A percentile compares a stretch with the other conserved stretches of the same genome.
phyloP scores from a whole-genome alignment of 92 coral and sea anemone genomes.

The Zoanthus sansibaricus region DNA sequence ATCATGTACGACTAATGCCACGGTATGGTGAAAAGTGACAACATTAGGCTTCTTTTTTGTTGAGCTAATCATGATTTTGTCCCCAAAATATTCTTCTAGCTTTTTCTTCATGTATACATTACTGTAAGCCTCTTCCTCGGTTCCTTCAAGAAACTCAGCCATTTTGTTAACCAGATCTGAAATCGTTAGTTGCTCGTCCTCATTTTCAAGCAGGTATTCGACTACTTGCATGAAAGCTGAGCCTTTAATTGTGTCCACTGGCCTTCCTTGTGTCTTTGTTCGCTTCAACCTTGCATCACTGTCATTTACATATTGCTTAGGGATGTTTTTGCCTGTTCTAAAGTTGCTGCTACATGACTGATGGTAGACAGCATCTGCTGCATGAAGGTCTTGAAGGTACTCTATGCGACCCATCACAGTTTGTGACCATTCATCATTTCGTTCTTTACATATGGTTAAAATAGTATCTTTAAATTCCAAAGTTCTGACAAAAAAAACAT shows the following conservation, averaged over 20 bases:
- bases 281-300: background rate
- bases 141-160: constrained; percentile 38
- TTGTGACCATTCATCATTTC: background rate
- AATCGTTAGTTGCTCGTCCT: constrained; percentile 21
- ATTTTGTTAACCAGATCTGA: background rate
- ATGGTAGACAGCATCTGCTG: constrained; percentile 59
- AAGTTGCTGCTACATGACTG: constrained; percentile 46
- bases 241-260: no score
- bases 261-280: background rate
- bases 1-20: no score
- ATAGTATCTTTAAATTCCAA: no score
- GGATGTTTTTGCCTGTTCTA: constrained; percentile 53
- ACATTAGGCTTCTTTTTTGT: constrained; percentile 31
- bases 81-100: constrained; percentile 68
- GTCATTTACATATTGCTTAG: background rate
- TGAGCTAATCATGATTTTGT: constrained; percentile 45
- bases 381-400: constrained; percentile 50
- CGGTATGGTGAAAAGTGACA: constrained; percentile 46
- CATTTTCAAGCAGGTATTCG: constrained; percentile 60
- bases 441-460: background rate
- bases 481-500: no score
- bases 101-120: constrained; percentile 57
- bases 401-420: constrained; percentile 34
- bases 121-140: constrained; percentile 52
- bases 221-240: constrained; percentile 58